Evolutionary conservation across 2,797 vertebrate genomes (phyloP), one percentile per base, ranked within the genome.

Genomic region (Oryzias dopingdopingensis): DNA sequence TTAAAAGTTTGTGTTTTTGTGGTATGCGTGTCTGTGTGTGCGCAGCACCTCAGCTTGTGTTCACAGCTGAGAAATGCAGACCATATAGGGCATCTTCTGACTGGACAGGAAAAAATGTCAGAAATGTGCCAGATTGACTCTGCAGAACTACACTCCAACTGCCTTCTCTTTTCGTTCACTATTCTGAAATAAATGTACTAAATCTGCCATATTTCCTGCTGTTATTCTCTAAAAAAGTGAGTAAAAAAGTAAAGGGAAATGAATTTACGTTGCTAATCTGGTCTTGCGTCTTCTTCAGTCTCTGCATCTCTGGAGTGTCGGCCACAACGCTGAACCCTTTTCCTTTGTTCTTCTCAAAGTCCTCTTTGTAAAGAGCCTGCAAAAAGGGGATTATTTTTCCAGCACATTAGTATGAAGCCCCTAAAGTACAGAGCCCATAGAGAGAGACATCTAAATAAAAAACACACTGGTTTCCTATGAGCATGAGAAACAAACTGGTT

Each of bases 341-440:
- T 0, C 96, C 96, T 76, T 96, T 98, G 89, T 88, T 98, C 92
- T 96, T 97, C 76, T 98, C 96, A 80, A 98, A 98, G 5, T 98
- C 95, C 79, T 96, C 95, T 91, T 98, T 98, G 89, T 98, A 98
- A 71, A 94, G 93, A 13, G 96, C 95, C 96, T 98, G 77, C 17
- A 65, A 59, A 5, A 32, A 58, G 23, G 51, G 47, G 20, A 16
- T 6, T 15, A 12, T 17, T 22, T 43, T 52, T 23, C 26, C 17
- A 49, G 13, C 29, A 46, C 42, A 2, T 6, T 26, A 22, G 20
- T 3, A 22, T 22, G 20, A 22, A 22, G 20, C 20, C 20, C 20
- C 20, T 22, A 22, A 22, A 22, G 20, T 22, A 22, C 20, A 22
- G 20, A 22, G 20, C 20, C 20, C 20, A 22, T 22, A 22, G 20